Base-by-base conservation (phyloP, 2,888 invertebrate species). In the Aplocera efformata region DNA sequence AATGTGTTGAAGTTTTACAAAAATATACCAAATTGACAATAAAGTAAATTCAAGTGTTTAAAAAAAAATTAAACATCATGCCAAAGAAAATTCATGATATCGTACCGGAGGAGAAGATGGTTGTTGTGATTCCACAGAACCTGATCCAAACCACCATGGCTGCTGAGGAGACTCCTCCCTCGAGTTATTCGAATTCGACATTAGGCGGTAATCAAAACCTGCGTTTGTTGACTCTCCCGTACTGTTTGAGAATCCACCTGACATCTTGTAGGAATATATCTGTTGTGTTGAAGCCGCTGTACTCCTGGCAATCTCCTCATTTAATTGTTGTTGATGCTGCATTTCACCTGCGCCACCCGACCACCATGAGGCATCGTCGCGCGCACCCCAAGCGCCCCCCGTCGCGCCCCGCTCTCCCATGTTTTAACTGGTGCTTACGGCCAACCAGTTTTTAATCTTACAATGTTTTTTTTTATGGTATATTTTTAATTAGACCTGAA, bases 191-290 rank as follows among this genome's bases (percentile, higher is more conserved):
- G 79, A 83, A 81, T 89, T 90, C 79, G 82, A 90, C 91, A 88
- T 80, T 67, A 94, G 84, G 74, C 94, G 92, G 79, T 94, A 94
- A 79, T 94, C 94, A 79, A 94, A 94, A 67, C 90, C 91, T 52
- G 91, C 90, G 46, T 39, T 55, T 13, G 92, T 90, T 78, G 90
- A 80, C 90, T 92, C 86, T 84, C 90, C 69, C 85, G 90, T 84
- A 90, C 92, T 80, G 91, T 92, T 83, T 66, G 94, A 91, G 90
- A 95, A 94, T 77, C 93, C 94, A 77, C 93, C 93, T 67, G 94
- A 93, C 94, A 95, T 94, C 90, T 95, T 95, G 80, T 95, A 95
- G 51, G 93, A 92, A 77, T 94, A 95, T 60, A 94, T 89, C 80
- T 94, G 94, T 72, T 94, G 94, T 66, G 89, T 85, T 50, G 89